Evolutionary conservation across 1,140 invertebrate genomes (phyloP).

Genomic region (Drosophila rufa): DNA sequence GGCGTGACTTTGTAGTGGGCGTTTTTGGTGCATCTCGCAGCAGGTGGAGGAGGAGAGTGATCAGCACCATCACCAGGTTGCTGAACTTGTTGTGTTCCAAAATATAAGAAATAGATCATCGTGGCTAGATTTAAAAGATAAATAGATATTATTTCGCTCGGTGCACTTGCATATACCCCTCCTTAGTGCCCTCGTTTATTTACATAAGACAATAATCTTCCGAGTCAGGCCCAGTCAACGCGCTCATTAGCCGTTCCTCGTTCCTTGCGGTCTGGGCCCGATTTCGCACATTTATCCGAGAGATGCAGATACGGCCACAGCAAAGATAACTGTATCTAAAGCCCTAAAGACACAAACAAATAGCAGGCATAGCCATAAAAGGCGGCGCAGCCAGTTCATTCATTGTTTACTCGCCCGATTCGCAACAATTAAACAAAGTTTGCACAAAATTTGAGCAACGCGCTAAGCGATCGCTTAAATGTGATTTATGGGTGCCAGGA

Average conservation of each 20-base stretch:
- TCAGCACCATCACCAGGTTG: not conserved
- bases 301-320: constrained; percentile 28
- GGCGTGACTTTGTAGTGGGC: constrained; percentile 1
- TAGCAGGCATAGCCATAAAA: constrained; percentile 8
- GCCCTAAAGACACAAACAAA: constrained; percentile 29
- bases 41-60: not conserved
- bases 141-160: not conserved
- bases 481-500: not conserved
- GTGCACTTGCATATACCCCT: constrained; percentile 3
- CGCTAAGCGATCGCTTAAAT: not conserved
- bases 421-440: constrained; percentile 36
- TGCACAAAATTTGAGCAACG: constrained; percentile 1
- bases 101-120: not conserved
- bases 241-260: constrained; percentile 29
- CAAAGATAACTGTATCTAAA: constrained; percentile 19
- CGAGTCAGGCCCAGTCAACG: constrained; percentile 23
- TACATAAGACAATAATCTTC: constrained; percentile 24
- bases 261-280: constrained; percentile 32
- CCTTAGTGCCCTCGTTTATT: constrained; percentile 12
- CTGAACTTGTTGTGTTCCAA: not conserved
- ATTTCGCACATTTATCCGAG: constrained; percentile 59
- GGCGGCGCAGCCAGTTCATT: constrained; percentile 23
- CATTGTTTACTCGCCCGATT: constrained; percentile 28
- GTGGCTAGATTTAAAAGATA: too few relatives aligned
- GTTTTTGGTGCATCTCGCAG: constrained; percentile 1